These are phyloP conservation scores for Pelosia muscerda DNA, from an alignment of 2,888 invertebrate species.

Conservation along the genomic window DNA sequence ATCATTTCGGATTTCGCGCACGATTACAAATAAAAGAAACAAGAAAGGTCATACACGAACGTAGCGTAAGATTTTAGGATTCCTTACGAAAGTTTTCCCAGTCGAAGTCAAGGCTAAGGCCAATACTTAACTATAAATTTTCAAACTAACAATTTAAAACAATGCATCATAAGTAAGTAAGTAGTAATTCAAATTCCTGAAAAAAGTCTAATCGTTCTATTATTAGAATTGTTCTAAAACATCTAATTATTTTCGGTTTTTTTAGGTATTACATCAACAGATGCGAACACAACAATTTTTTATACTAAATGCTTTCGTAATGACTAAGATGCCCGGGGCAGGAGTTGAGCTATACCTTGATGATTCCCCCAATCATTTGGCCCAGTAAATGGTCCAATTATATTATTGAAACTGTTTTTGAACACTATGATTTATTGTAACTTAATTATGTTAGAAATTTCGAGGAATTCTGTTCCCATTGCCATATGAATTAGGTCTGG, in stretches of 20 bases:
- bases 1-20: too few species aligned
- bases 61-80: too few species aligned
- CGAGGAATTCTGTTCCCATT: conserved; percentile 2
- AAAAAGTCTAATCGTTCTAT: too few species aligned
- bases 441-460: conserved; percentile 17
- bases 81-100: too few species aligned
- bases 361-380: conserved; percentile 39
- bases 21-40: too few species aligned
- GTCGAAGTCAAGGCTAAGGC: too few species aligned
- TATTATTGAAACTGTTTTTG: conserved; percentile 28
- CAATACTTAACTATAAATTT: not conserved
- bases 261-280: not conserved
- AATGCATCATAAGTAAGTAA: too few species aligned
- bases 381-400: conserved; percentile 35
- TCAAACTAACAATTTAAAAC: not conserved
- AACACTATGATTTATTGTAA: conserved; percentile 36
- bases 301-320: conserved; percentile 35
- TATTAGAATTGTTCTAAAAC: too few species aligned
- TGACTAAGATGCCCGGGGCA: conserved; percentile 30
- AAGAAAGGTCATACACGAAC: too few species aligned
- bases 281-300: conserved; percentile 19
- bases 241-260: not conserved
- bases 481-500: not conserved
- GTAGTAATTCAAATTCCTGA: too few species aligned
- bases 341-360: conserved; percentile 24